These are phyloP conservation scores for Cephalopholis sonnerati DNA, from an alignment of 2,113 vertebrate genomes.

Conservation along the genomic window DNA sequence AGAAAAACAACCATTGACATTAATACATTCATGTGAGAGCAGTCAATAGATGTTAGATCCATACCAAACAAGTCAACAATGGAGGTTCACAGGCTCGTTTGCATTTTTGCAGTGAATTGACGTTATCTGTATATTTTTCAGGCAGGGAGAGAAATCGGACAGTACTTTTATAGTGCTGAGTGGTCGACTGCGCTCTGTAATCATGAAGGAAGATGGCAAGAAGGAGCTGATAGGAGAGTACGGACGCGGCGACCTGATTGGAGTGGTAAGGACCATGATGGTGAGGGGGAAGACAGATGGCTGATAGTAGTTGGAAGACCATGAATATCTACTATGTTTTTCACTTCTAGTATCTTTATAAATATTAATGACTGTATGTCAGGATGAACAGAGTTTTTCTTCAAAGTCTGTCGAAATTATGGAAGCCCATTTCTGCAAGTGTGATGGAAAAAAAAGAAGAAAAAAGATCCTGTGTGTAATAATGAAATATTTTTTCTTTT, in stretches of 20 bases:
- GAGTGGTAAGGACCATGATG: slow-evolving; percentile 88
- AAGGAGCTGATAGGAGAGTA: slow-evolving; percentile 96
- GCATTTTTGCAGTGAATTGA: slow-evolving; percentile 7
- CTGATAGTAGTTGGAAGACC: background rate
- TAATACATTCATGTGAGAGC: background rate
- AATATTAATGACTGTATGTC: slow-evolving; percentile 18
- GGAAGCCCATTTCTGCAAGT: too few relatives aligned
- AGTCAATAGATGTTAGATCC: background rate
- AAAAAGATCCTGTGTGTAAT: too few relatives aligned
- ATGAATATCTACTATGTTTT: slow-evolving; percentile 6
- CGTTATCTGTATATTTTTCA: slow-evolving; percentile 69
- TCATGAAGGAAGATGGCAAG: slow-evolving; percentile 94
- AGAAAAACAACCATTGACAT: background rate
- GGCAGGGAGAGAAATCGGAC: slow-evolving; percentile 95
- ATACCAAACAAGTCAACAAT: background rate
- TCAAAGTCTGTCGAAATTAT: background rate
- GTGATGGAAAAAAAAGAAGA: too few relatives aligned
- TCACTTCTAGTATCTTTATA: background rate
- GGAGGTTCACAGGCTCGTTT: slow-evolving; percentile 1
- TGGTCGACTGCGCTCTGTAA: slow-evolving; percentile 94
- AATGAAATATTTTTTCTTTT: too few relatives aligned
- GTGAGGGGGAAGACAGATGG: background rate
- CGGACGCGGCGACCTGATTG: slow-evolving; percentile 94
- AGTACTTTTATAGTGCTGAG: slow-evolving; percentile 96
- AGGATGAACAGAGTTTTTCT: background rate